These are phyloP conservation scores for Rana temporaria DNA, from an alignment of 2,113 vertebrate species.

Conservation along the genomic window DNA sequence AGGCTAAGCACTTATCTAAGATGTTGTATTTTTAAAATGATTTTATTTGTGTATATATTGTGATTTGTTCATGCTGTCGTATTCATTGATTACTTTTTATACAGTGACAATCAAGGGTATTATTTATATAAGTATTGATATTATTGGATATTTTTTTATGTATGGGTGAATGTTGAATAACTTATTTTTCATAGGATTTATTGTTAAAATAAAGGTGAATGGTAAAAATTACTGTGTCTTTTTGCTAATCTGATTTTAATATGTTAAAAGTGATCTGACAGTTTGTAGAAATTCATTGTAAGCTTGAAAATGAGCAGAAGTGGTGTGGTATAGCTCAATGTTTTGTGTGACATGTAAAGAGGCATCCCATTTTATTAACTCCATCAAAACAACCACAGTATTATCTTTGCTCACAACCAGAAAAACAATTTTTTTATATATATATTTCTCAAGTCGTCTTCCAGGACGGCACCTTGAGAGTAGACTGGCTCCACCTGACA, in stretches of 20 bases:
- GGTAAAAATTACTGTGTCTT: conserved; percentile 54
- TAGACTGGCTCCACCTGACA: too few species aligned
- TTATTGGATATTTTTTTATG: conserved; percentile 61
- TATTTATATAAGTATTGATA: conserved; percentile 60
- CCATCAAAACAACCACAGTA: too few species aligned
- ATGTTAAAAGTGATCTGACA: too few species aligned
- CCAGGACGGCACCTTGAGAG: too few species aligned
- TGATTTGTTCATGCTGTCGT: neutral
- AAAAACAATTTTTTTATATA: too few species aligned
- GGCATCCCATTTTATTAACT: too few species aligned
- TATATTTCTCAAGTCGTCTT: too few species aligned
- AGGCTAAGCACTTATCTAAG: conserved; percentile 53
- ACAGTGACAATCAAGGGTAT: conserved; percentile 59
- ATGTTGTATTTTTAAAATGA: conserved; percentile 59
- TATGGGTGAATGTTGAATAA: conserved; percentile 75
- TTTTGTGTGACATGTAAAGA: too few species aligned
- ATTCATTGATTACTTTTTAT: conserved; percentile 34
- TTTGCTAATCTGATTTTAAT: neutral
- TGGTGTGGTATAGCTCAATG: too few species aligned
- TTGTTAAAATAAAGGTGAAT: conserved; percentile 78
- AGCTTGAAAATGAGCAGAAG: too few species aligned
- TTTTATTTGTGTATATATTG: conserved; percentile 53
- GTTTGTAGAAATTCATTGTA: too few species aligned
- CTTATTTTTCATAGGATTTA: conserved; percentile 76
- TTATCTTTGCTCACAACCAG: too few species aligned